phyloP scores from a whole-genome alignment of 1,140 invertebrate species.

The Drosophila orosa region DNA sequence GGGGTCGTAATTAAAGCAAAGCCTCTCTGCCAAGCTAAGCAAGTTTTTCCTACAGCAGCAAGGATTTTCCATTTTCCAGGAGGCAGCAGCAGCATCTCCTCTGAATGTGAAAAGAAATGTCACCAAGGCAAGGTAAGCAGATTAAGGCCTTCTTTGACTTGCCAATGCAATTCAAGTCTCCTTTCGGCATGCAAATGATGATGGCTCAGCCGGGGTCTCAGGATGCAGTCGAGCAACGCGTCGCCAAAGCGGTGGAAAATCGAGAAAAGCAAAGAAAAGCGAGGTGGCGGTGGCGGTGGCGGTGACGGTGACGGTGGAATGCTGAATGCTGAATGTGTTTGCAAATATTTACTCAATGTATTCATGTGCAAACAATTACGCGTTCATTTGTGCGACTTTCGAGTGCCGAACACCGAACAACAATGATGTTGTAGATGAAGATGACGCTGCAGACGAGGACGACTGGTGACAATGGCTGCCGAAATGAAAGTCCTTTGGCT shows the following conservation, averaged over 20 bases:
- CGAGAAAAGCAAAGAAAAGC: not conserved
- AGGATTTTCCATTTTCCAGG: constrained; percentile 26
- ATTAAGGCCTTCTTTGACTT: constrained; percentile 78
- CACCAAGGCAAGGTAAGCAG: constrained; percentile 76
- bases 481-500: constrained; percentile 34
- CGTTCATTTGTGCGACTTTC: constrained; percentile 78
- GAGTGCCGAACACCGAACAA: constrained; percentile 43
- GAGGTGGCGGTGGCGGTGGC: not conserved
- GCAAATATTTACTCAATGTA: constrained; percentile 79
- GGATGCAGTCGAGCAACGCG: constrained; percentile 21
- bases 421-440: constrained; percentile 37
- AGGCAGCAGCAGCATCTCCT: not conserved
- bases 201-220: constrained; percentile 39
- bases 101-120: constrained; percentile 43
- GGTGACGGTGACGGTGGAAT: not conserved
- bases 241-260: constrained; percentile 15
- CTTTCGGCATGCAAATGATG: constrained; percentile 41
- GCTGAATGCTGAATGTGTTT: constrained; percentile 60
- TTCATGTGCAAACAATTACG: constrained; percentile 81
- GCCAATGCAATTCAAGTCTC: constrained; percentile 65
- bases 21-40: constrained; percentile 60
- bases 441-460: constrained; percentile 38
- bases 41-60: constrained; percentile 13
- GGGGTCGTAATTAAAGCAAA: constrained; percentile 73
- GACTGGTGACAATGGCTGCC: constrained; percentile 43